Base-by-base conservation (phyloP, 2,113 vertebrate species). In the Hippocampus mohnikei region DNA sequence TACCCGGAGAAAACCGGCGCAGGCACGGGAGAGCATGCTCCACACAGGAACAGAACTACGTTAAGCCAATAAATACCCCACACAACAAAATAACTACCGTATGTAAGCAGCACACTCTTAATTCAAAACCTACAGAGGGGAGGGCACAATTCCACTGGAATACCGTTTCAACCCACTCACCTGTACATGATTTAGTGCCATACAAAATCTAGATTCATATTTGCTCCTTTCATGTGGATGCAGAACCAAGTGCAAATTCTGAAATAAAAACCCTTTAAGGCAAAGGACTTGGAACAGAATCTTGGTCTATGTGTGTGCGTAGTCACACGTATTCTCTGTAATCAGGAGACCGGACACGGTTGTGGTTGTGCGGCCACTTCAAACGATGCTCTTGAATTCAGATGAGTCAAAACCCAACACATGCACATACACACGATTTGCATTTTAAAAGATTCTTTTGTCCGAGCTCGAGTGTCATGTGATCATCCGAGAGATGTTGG, bases 301-400 rank as follows among this genome's bases (percentile, higher is more conserved):
- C 52, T 53, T 1, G 52, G 20, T 53, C 52, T 10, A 12, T 29
- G 27, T 18, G 15, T 11, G 16, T 6, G 13, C 5, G 20, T 16
- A 0, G 5, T n/a, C 59, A 52, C 55, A 21, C 37, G 0, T 56
- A 37, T 23, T 53, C 11, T 67, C 29, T 20, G 58, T 66, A 79
- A 84, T 73, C 71, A 79, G 67, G 53, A 66, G 69, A 73, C 6
- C 61, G 76, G 63, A 71, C 70, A 67, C 81, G 72, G 69, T 77
- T 20, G 66, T n/a, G 55, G 78, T 79, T 82, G 78, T 74, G 83
- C 87, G 88, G 84, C 80, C 85, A 88, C 84, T 90, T 89, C 84
- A 88, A 80, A 89, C 70, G 61, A 72, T 81, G 80, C 65, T 84
- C 77, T 87, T 88, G 91, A 88, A 92, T 91, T 85, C 73, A 86